Conservation (phyloP, 1,140 invertebrate genomes). For the Drosophila littoralis region DNA sequence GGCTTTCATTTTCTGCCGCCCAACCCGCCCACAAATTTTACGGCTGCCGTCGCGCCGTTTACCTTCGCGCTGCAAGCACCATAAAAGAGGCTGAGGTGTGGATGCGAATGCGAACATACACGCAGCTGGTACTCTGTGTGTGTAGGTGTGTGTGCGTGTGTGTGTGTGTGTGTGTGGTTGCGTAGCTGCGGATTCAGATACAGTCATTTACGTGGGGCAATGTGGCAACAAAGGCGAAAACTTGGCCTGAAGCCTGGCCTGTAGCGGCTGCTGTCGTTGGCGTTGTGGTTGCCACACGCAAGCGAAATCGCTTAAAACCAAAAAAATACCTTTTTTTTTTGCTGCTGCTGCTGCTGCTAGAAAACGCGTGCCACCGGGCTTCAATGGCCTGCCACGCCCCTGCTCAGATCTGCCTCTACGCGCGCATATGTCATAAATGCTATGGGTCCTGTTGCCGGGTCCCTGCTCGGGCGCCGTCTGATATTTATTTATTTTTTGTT, state of each 20-base stretch:
- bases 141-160: slow-evolving; percentile 2
- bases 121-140: neutral
- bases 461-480: slow-evolving; percentile 1
- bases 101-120: slow-evolving; percentile 19
- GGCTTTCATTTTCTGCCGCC: slow-evolving; percentile 52
- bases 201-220: slow-evolving; percentile 41
- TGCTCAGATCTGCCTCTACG: slow-evolving; percentile 17
- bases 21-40: too few species aligned
- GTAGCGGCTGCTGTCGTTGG: slow-evolving; percentile 30
- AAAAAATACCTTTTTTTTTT: slow-evolving; percentile 25
- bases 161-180: slow-evolving; percentile 29
- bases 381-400: slow-evolving; percentile 1
- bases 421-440: slow-evolving; percentile 77
- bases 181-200: slow-evolving; percentile 43
- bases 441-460: slow-evolving; percentile 7
- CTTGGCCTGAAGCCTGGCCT: slow-evolving; percentile 68
- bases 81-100: neutral
- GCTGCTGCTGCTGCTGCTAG: neutral
- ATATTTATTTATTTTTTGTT: neutral
- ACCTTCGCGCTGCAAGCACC: neutral
- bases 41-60: slow-evolving; percentile 13
- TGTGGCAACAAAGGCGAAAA: slow-evolving; percentile 65
- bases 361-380: slow-evolving; percentile 33
- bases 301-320: slow-evolving; percentile 72
- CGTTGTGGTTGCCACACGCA: slow-evolving; percentile 27